phyloP scores from a whole-genome alignment of 2,113 vertebrate species.

The Chamaea fasciata region DNA sequence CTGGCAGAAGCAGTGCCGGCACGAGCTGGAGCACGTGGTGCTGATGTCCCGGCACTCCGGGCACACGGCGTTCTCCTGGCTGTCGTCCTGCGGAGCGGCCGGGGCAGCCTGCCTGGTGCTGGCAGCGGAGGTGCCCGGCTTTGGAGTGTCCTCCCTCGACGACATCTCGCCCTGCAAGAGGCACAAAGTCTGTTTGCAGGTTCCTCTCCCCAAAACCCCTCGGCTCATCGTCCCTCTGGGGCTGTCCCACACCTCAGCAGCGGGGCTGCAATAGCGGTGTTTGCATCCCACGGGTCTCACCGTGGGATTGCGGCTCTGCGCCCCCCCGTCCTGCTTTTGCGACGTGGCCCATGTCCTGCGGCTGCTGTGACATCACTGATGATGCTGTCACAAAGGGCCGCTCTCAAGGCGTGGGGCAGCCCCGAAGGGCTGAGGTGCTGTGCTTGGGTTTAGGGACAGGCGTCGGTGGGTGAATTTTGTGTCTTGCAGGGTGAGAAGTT shows the following conservation, averaged over 20 bases:
- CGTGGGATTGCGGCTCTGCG: rapidly evolving
- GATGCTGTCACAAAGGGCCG: not conserved
- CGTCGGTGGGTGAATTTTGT: rapidly evolving
- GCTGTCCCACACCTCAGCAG: not conserved
- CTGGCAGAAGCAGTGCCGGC: not conserved
- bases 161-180: not conserved
- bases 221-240: rapidly evolving
- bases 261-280: not conserved
- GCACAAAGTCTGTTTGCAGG: not conserved
- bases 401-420: rapidly evolving
- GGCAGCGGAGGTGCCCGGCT: not conserved
- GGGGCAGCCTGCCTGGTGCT: rapidly evolving
- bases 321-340: not conserved
- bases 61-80: rapidly evolving
- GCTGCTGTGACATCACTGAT: not conserved
- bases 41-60: not conserved
- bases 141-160: not conserved
- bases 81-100: rapidly evolving
- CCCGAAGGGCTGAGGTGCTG: rapidly evolving
- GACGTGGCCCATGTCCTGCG: rapidly evolving
- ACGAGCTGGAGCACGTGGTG: not conserved
- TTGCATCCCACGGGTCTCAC: not conserved
- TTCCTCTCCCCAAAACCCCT: not conserved
- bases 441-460: too few relatives aligned
- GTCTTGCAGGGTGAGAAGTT: too few relatives aligned